Evolutionary conservation across 2,888 invertebrate genomes (phyloP).

Genomic region (Osmoderma eremita): DNA sequence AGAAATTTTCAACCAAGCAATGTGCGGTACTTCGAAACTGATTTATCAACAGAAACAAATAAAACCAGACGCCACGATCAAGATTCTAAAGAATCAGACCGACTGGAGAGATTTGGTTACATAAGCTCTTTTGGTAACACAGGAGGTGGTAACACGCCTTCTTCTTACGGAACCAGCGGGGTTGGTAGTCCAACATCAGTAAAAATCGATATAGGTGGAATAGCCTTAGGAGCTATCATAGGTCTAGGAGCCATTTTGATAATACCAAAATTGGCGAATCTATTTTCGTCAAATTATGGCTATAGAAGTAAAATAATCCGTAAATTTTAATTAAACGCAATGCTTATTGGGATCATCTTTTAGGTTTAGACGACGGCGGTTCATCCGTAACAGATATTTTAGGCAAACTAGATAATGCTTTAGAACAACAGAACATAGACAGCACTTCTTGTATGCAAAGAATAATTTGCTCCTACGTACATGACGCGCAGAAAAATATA

Average conservation of each 20-base stretch:
- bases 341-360: conserved; percentile 40
- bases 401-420: conserved; percentile 72
- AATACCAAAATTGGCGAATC: conserved; percentile 80
- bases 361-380: conserved; percentile 60
- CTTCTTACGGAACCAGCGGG: conserved; percentile 53
- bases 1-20: conserved; percentile 64
- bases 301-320: conserved; percentile 71
- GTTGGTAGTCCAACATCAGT: conserved; percentile 74
- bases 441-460: conserved; percentile 78
- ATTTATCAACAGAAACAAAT: conserved; percentile 46
- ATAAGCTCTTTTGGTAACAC: conserved; percentile 67
- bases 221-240: conserved; percentile 81
- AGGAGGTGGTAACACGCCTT: conserved; percentile 53
- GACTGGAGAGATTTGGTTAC: conserved; percentile 68
- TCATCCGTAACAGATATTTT: conserved; percentile 73
- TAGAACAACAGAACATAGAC: conserved; percentile 77
- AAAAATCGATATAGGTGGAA: conserved; percentile 84
- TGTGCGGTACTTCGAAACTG: conserved; percentile 60
- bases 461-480: conserved; percentile 77
- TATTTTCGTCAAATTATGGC: conserved; percentile 75
- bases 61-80: conserved; percentile 49
- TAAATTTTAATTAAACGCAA: background rate
- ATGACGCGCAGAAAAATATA: conserved; percentile 74
- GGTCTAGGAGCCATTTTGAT: conserved; percentile 84
- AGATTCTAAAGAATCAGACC: conserved; percentile 57